A percentile compares a stretch with the other conserved stretches of the same genome.
phyloP scores from a whole-genome alignment of 2,888 invertebrate species.

The Pachliopta kotzebuea region DNA sequence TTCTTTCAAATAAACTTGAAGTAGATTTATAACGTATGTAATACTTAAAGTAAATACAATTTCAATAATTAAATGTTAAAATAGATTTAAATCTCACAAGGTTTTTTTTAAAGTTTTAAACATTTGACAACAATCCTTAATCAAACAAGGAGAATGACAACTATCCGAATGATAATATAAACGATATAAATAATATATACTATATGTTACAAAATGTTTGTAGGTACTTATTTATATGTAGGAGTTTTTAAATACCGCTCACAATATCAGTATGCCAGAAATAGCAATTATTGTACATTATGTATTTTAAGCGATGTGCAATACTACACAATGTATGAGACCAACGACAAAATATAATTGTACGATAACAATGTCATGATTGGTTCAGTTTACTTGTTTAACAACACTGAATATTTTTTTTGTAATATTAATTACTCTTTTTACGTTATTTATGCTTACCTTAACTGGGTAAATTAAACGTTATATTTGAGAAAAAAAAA shows the following conservation, averaged over 20 bases:
- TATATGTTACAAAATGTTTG: conserved; percentile 46
- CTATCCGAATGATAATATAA: conserved; percentile 47
- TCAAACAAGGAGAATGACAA: conserved; percentile 7
- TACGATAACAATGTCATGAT: neutral
- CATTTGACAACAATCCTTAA: neutral
- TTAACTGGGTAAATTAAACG: too few species aligned
- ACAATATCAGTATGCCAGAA: conserved; percentile 54
- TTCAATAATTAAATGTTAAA: too few species aligned
- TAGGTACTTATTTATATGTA: conserved; percentile 40
- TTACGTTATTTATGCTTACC: too few species aligned
- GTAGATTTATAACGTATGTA: too few species aligned
- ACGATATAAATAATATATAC: conserved; percentile 54
- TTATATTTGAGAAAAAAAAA: too few species aligned
- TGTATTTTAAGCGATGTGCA: conserved; percentile 41
- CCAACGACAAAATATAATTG: conserved; percentile 16
- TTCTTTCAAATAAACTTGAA: too few species aligned
- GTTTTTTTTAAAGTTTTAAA: neutral
- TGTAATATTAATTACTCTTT: too few species aligned
- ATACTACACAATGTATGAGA: conserved; percentile 30
- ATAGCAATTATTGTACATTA: conserved; percentile 53
- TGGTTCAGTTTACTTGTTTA: neutral
- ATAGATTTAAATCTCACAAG: too few species aligned
- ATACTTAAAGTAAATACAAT: too few species aligned
- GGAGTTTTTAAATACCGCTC: conserved; percentile 45
- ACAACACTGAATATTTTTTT: neutral